These are phyloP conservation scores for Cryptophagus acutangulus DNA, from an alignment of 2,888 invertebrate genomes.

Conservation along the genomic window DNA sequence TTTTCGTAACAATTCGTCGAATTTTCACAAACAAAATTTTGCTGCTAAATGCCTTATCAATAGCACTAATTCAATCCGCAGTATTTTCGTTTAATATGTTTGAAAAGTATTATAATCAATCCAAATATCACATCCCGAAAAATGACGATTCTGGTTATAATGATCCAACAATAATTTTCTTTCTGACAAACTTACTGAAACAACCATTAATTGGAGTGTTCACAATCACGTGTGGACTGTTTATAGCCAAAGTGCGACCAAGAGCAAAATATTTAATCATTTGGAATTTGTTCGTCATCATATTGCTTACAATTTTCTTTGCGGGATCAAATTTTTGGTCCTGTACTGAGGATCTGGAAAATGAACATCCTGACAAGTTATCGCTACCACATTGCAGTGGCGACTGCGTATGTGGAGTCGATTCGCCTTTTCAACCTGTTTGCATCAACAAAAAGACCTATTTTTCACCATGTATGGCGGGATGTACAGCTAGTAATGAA, in stretches of 20 bases:
- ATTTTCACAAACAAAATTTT: slow-evolving; percentile 55
- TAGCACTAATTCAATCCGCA: slow-evolving; percentile 52
- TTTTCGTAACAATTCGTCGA: slow-evolving; percentile 50
- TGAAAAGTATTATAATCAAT: slow-evolving; percentile 56
- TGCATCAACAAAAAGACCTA: slow-evolving; percentile 57
- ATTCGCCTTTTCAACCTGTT: slow-evolving; percentile 57
- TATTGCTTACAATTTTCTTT: slow-evolving; percentile 49
- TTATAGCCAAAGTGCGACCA: slow-evolving; percentile 52
- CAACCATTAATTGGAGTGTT: slow-evolving; percentile 54
- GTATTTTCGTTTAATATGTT: slow-evolving; percentile 52
- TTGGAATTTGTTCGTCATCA: slow-evolving; percentile 49
- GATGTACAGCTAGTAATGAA: slow-evolving; percentile 51
- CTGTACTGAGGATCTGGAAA: slow-evolving; percentile 36
- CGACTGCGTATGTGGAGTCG: slow-evolving; percentile 52
- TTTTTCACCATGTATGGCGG: slow-evolving; percentile 71
- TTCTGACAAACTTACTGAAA: slow-evolving; percentile 52
- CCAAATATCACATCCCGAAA: slow-evolving; percentile 55
- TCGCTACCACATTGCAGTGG: slow-evolving; percentile 51
- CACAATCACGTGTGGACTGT: slow-evolving; percentile 52
- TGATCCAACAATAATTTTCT: slow-evolving; percentile 53
- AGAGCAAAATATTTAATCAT: slow-evolving; percentile 49
- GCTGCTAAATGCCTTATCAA: slow-evolving; percentile 50
- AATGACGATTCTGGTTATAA: slow-evolving; percentile 49
- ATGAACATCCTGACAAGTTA: slow-evolving; percentile 46
- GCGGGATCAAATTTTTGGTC: slow-evolving; percentile 40